Evolutionary conservation across 2,113 vertebrate species (phyloP), one percentile per base, ranked within the genome.

Genomic region (Ameiurus melas): DNA sequence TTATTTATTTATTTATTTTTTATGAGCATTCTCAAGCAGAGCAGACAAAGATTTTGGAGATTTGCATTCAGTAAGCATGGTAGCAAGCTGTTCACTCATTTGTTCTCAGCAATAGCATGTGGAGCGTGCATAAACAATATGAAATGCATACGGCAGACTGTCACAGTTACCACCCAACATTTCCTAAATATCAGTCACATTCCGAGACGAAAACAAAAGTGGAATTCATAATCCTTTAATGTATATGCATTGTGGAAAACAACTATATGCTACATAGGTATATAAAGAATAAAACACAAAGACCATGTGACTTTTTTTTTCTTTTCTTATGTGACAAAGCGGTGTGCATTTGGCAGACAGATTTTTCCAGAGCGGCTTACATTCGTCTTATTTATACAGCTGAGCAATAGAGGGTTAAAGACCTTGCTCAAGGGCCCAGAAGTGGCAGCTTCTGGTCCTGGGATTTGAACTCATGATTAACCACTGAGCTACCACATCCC

Each of bases 41-140:
- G 36, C 57, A 83, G 77, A 68, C 47, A 83, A 81, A 77, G 83
- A 81, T 83, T 86, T 84, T 30, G 53, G 36, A 66, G 70, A 58
- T 87, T 86, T 82, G 73, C 55, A 84, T 83, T 83, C 81, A 81
- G 83, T 64, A 58, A 75, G 87, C 70, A 66, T 84, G 82, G 64
- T 57, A 58, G 51, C 70, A 55, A 84, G 73, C 64, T 83, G 87
- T 79, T 88, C 14, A 70, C 86, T 83, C 73, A 87, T 81, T 70
- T 84, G 88, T 79, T 87, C 79, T 53, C 71, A 17, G 43, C 53
- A 27, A 79, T 51, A 77, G 71, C 62, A 82, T 82, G 78, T 87
- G 62, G 62, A 87, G 86, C 78, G 53, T 87, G 33, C 86, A 58
- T 84, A 70, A 86, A 84, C 84, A 88, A 88, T 82, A 82, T 82